These are phyloP conservation scores for Phyllotis vaccarum DNA, from an alignment of 2,797 vertebrate species.

Conservation along the genomic window DNA sequence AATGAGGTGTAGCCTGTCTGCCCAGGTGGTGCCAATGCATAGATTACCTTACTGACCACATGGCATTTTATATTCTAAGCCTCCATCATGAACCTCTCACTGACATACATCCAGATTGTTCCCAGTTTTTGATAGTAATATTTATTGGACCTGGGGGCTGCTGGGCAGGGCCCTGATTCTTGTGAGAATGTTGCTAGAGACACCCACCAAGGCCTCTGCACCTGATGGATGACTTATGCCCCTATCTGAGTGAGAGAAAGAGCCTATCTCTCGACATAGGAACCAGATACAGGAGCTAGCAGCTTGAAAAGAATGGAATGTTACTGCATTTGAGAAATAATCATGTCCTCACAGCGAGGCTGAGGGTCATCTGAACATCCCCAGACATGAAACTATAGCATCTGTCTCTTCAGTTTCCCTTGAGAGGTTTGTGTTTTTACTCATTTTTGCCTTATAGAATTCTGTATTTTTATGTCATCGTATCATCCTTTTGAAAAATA, in stretches of 20 bases:
- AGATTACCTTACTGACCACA: neutral
- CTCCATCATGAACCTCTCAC: neutral
- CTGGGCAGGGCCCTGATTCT: neutral
- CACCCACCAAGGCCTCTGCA: neutral
- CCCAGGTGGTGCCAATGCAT: neutral
- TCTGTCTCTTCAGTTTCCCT: neutral
- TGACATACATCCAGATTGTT: neutral
- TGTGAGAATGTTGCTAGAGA: neutral
- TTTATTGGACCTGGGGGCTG: neutral
- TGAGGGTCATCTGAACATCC: neutral
- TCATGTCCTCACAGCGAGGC: neutral
- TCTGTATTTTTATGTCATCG: neutral
- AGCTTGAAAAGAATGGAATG: neutral
- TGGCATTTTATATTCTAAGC: neutral
- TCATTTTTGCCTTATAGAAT: neutral
- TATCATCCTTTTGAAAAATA: neutral
- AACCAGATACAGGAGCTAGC: neutral
- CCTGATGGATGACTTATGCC: too few species aligned
- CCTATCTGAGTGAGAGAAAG: accelerated
- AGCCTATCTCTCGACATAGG: neutral
- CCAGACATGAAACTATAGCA: neutral
- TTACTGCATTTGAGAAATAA: neutral
- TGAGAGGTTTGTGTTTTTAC: neutral
- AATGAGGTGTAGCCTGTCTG: accelerated
- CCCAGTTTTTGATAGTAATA: neutral